Percentiles rank a stretch among this genome's conserved stretches.
Conservation (phyloP, 2,113 vertebrate species). For the Phainopepla nitens region DNA sequence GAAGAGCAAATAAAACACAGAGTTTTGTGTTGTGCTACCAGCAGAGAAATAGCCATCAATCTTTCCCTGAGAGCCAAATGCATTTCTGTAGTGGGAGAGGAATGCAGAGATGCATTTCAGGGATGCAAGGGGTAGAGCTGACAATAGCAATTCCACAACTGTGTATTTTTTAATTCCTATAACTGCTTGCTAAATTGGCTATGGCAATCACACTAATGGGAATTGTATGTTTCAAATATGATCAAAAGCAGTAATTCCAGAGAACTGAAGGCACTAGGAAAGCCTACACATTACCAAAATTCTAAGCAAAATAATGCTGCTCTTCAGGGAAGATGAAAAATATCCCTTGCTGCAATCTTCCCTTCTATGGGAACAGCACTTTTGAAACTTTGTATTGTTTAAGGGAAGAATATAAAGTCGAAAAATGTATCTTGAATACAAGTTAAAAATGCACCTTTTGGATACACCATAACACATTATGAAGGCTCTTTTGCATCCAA, state of each 20-base stretch:
- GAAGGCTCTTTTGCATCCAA: not conserved
- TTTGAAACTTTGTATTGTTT: not conserved
- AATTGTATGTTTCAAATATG: not conserved
- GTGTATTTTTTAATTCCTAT: not conserved
- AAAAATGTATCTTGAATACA: not conserved
- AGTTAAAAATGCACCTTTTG: not conserved
- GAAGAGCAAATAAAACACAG: not conserved
- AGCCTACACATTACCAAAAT: not conserved
- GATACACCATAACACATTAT: not conserved
- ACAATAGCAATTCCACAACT: not conserved
- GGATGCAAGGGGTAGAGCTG: not conserved
- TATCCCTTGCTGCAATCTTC: not conserved
- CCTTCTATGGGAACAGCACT: not conserved
- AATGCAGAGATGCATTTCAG: not conserved
- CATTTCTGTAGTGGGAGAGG: constrained; percentile 18
- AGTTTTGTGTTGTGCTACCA: not conserved
- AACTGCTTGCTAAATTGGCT: not conserved
- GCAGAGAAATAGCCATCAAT: not conserved
- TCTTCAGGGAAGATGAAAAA: not conserved
- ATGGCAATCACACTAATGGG: not conserved
- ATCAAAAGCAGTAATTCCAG: not conserved
- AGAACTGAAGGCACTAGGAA: not conserved
- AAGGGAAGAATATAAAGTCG: not conserved
- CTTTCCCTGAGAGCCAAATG: not conserved
- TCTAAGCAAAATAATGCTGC: not conserved